Percentiles rank a stretch among this genome's conserved stretches.
Conservation (phyloP, 2,797 vertebrate species). For the Typhlichthys eigenmanni region DNA sequence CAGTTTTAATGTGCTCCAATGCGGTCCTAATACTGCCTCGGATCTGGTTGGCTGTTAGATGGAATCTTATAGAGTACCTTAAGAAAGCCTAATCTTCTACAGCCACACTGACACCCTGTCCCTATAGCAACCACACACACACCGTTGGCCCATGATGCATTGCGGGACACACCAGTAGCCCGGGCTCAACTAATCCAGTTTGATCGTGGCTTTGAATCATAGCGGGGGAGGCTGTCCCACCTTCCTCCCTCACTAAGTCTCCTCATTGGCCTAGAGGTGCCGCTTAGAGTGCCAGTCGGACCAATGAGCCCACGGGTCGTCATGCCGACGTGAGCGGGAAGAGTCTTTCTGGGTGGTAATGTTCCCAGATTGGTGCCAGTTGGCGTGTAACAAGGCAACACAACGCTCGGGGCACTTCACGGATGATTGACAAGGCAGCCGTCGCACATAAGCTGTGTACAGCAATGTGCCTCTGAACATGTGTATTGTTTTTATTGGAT, state of each 20-base stretch:
- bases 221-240: conserved; percentile 40
- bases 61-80: conserved; percentile 14
- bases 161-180: conserved; percentile 31
- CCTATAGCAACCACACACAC: conserved; percentile 11
- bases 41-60: conserved; percentile 27
- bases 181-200: conserved; percentile 44
- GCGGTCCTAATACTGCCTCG: conserved; percentile 7
- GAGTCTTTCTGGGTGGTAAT: not conserved
- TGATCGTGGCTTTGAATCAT: conserved; percentile 46
- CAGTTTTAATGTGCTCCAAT: conserved; percentile 1
- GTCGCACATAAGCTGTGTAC: not conserved
- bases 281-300: conserved; percentile 53
- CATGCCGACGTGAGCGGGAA: not conserved
- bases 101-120: conserved; percentile 23
- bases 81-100: conserved; percentile 32
- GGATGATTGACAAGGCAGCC: not conserved
- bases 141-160: conserved; percentile 48
- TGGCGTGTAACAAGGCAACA: not conserved
- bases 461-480: not conserved
- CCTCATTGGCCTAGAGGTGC: conserved; percentile 28
- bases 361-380: not conserved
- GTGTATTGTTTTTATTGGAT: not conserved
- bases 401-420: not conserved
- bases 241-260: conserved; percentile 49
- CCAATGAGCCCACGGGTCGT: not conserved